Evolutionary conservation across 2,113 vertebrate species (phyloP), one percentile per base, ranked within the genome.

Genomic region (Scartelaos histophorus): DNA sequence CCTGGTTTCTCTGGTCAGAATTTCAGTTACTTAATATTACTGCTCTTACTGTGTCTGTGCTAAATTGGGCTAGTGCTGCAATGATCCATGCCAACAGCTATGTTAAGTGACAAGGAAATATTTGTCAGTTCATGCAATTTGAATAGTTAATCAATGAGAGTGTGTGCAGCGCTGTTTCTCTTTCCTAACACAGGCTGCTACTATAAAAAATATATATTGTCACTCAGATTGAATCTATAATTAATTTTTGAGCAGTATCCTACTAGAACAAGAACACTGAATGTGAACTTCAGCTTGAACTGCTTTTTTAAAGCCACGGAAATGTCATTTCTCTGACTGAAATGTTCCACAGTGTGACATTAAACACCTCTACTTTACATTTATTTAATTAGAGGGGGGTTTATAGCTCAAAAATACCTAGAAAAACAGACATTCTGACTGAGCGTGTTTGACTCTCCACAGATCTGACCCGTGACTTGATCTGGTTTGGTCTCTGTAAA

Each of bases 141-240:
- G 58, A 34, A 61, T 64, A 64, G 34, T 64, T 43, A 38, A 64
- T 64, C 61, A 38, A 38, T 64, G 17, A 21, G 17, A 64, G 34
- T 38, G 61, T 21, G 29, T 38, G 25, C 29, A 10, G 29, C 17
- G 25, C 60, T 34, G 22, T 62, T 35, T 34, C 29, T 62, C 1
- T 38, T 64, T 64, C 16, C 61, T 43, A 38, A 64, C 17, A 35
- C 61, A n/a, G 29, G 57, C 57, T 62, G 29, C 60, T 35, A 17
- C 11, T 25, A 35, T 61, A 29, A 19, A 19, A 53, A 53, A 3
- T n/a, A n/a, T n/a, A 53, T 53, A 53, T 19, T 53, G 17, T n/a
- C 4, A 53, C 17, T 2, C 17, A 53, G n/a, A 49, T 9, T 53
- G n/a, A n/a, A 53, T 53, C 15, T 17, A 49, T 38, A 53, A 53